phyloP scores from a whole-genome alignment of 1,140 invertebrate species.

The Bradynema listronoti region DNA sequence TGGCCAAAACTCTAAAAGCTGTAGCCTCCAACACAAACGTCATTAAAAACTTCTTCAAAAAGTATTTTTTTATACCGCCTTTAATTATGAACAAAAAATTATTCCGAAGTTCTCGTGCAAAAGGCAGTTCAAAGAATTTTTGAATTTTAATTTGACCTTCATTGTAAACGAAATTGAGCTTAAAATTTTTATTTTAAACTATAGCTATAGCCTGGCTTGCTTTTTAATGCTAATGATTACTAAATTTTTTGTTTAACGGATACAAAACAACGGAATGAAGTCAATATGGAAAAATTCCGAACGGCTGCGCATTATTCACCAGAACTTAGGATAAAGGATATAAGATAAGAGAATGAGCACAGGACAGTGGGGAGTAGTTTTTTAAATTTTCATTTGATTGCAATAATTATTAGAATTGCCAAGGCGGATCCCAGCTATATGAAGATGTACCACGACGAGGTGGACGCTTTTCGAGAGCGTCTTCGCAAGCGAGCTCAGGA shows the following conservation, averaged over 20 bases:
- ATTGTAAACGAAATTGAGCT: too few relatives aligned
- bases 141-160: too few relatives aligned
- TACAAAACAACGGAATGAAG: too few relatives aligned
- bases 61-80: slow-evolving; percentile 62
- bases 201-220: neutral
- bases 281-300: too few relatives aligned
- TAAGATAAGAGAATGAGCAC: too few relatives aligned
- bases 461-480: slow-evolving; percentile 67
- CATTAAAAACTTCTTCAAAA: slow-evolving; percentile 86
- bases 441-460: slow-evolving; percentile 86
- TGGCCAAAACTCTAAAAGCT: slow-evolving; percentile 84
- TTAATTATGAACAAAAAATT: too few relatives aligned
- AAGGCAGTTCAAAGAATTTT: too few relatives aligned
- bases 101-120: too few relatives aligned
- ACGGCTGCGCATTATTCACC: too few relatives aligned
- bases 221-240: neutral
- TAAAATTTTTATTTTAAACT: slow-evolving; percentile 2
- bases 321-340: too few relatives aligned
- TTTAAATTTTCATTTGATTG: slow-evolving; percentile 12
- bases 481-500: slow-evolving; percentile 78
- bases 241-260: neutral
- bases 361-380: too few relatives aligned
- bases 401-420: slow-evolving; percentile 36
- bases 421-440: slow-evolving; percentile 69
- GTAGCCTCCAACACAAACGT: slow-evolving; percentile 75